Evolutionary conservation across 2,113 vertebrate species (phyloP).

Genomic region (Microtus montanus): DNA sequence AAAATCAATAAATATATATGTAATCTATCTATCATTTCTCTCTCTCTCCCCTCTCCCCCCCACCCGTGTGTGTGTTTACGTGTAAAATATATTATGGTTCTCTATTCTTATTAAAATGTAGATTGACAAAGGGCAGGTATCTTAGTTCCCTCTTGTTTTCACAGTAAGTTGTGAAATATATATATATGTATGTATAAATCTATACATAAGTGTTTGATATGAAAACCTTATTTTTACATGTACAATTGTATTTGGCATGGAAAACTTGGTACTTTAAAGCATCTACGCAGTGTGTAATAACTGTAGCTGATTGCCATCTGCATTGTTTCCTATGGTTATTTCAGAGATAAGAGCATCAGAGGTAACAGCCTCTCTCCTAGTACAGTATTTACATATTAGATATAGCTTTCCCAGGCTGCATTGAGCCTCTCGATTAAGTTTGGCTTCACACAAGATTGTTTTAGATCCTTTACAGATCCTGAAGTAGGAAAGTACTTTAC

Average conservation of each 20-base stretch:
- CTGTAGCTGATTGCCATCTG: not conserved
- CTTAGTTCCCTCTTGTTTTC: not conserved
- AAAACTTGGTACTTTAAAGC: not conserved
- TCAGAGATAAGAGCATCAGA: not conserved
- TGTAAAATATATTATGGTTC: not conserved
- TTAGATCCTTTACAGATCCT: not conserved
- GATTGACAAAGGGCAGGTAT: not conserved
- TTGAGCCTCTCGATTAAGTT: not conserved
- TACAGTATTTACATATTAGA: too few relatives aligned
- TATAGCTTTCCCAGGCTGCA: not conserved
- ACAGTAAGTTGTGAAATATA: not conserved
- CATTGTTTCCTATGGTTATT: not conserved
- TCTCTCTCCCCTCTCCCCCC: too few relatives aligned
- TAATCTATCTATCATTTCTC: not conserved
- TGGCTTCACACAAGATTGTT: not conserved
- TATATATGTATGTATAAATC: not conserved
- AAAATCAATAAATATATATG: not conserved
- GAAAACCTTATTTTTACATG: not conserved
- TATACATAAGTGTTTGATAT: slow-evolving; percentile 13
- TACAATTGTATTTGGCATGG: not conserved
- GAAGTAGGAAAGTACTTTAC: not conserved
- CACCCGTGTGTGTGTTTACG: not conserved
- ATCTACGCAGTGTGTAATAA: not conserved
- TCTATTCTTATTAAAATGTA: not conserved
- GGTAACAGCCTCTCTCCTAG: too few relatives aligned